Percentiles rank a stretch among this genome's conserved stretches.
Evolutionary conservation across 35 echinoderm and acorn worm species (phyloP).

Genomic region (Apostichopus parvimensis): DNA sequence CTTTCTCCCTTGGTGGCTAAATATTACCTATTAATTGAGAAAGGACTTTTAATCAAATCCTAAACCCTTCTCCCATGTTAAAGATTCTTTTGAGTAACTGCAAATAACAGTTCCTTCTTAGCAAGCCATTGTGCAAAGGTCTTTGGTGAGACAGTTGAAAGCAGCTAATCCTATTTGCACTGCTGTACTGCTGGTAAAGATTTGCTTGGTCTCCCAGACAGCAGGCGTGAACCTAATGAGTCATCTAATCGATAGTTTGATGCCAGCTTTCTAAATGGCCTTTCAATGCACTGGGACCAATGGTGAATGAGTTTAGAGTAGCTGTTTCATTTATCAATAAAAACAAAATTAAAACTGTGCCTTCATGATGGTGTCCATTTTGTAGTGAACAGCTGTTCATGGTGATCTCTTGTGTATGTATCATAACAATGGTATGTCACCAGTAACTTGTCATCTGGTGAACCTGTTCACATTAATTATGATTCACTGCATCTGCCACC

Average conservation of each 20-base stretch:
- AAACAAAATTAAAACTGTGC: neutral
- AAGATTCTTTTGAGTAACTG: neutral
- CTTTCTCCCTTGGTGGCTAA: too few species aligned
- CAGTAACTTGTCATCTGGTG: neutral
- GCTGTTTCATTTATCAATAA: conserved; percentile 25
- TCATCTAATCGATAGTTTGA: conserved; percentile 29
- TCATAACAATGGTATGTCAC: neutral
- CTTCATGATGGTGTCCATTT: neutral
- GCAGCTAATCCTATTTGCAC: conserved; percentile 32
- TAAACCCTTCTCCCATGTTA: neutral
- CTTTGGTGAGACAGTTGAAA: neutral
- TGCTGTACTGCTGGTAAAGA: neutral
- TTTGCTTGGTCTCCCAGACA: neutral
- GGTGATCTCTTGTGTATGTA: neutral
- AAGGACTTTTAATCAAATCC: neutral
- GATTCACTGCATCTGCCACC: neutral
- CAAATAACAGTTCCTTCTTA: conserved; percentile 4
- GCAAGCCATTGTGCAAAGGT: conserved; percentile 3
- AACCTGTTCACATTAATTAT: neutral
- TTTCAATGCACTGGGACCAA: neutral
- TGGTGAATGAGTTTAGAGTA: neutral
- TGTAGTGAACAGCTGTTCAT: neutral
- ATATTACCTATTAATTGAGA: too few species aligned
- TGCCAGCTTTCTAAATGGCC: conserved; percentile 1
- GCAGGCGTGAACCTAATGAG: conserved; percentile 14